phyloP scores from a whole-genome alignment of 2,797 vertebrate species.

The Chelon labrosus region DNA sequence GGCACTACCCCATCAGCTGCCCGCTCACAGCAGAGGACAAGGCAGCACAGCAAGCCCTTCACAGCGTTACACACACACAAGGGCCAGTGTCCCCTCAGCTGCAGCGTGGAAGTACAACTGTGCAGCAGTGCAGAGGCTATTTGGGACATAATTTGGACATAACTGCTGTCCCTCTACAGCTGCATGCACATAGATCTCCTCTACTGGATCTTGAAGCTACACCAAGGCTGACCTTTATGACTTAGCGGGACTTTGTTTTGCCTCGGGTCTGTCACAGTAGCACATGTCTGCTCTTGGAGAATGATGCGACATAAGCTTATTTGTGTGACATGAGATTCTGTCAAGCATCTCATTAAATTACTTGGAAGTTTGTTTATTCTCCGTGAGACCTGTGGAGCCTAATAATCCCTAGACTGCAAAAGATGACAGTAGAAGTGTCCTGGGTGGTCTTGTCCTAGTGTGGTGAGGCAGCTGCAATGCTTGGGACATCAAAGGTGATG shows the following conservation, averaged over 20 bases:
- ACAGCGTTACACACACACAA: constrained; percentile 66
- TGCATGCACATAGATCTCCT: not conserved
- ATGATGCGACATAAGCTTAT: not conserved
- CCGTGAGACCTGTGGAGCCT: not conserved
- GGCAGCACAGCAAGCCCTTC: constrained; percentile 63
- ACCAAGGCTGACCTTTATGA: not conserved
- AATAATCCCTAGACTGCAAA: not conserved
- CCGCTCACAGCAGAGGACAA: constrained; percentile 50
- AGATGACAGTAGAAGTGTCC: constrained; percentile 7
- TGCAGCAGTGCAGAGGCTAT: constrained; percentile 16
- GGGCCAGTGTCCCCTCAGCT: constrained; percentile 74
- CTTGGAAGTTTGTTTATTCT: not conserved
- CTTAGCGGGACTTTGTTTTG: not conserved
- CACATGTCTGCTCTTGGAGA: not conserved
- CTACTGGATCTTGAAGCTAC: not conserved
- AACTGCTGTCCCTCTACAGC: constrained; percentile 25
- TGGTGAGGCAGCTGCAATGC: not conserved
- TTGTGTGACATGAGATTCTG: not conserved
- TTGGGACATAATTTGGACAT: constrained; percentile 18
- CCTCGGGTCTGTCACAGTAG: constrained; percentile 4
- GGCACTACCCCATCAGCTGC: constrained; percentile 72
- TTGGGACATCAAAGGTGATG: not conserved
- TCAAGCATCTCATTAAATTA: not conserved
- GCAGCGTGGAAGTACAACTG: constrained; percentile 40
- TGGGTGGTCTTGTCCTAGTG: not conserved